Evolutionary conservation across 2,113 vertebrate genomes (phyloP).

Genomic region (Pseudorectes ferrugineus): DNA sequence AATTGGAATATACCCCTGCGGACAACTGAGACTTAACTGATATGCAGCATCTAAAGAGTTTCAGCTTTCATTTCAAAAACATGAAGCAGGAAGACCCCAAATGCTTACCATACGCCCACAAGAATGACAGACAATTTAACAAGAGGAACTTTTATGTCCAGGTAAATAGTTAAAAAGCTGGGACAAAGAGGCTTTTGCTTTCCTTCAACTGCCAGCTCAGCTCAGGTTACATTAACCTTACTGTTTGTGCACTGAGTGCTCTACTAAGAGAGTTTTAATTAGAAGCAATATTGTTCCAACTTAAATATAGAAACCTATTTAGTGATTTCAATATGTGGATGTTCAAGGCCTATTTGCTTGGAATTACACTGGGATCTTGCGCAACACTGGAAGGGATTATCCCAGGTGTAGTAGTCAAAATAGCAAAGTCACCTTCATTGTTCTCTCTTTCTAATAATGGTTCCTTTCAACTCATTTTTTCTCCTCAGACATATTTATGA

Average conservation of each 20-base stretch:
- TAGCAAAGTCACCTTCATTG: slow-evolving; percentile 39
- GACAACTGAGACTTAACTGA: background rate
- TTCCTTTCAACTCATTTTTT: background rate
- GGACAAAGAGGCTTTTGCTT: background rate
- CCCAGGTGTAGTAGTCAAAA: slow-evolving; percentile 43
- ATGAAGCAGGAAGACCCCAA: background rate
- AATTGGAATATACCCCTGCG: background rate
- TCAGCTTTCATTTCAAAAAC: background rate
- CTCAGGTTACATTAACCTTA: slow-evolving; percentile 13
- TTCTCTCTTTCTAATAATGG: background rate
- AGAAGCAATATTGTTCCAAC: slow-evolving; percentile 34
- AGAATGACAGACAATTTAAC: background rate
- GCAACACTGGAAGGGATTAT: slow-evolving; percentile 16
- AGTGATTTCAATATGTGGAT: background rate
- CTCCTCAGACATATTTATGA: background rate
- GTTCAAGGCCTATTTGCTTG: slow-evolving; percentile 17
- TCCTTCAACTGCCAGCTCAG: background rate
- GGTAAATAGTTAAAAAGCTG: background rate
- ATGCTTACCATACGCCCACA: background rate
- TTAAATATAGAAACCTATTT: slow-evolving; percentile 60
- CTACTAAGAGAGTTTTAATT: slow-evolving; percentile 36
- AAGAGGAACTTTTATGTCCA: background rate
- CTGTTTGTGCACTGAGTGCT: background rate
- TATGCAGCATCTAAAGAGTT: background rate
- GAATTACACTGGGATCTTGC: background rate